Evolutionary conservation across 2,113 vertebrate species (phyloP).

Genomic region (Melanocharis versteri): DNA sequence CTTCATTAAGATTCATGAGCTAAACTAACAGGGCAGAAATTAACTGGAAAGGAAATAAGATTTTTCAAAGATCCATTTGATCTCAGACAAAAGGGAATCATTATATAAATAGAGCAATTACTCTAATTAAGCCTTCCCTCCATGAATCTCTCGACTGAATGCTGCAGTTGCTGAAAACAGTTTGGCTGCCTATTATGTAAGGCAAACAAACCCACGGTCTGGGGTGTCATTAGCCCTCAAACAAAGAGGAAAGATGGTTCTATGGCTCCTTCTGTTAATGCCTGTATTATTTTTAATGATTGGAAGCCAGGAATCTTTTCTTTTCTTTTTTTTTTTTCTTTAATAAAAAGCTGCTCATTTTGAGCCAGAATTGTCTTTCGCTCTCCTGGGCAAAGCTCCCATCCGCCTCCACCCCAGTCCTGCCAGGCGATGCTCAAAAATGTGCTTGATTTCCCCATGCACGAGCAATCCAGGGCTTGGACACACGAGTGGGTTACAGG

Average conservation of each 20-base stretch:
- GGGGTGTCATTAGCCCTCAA: slow-evolving; percentile 37
- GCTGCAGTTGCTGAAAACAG: slow-evolving; percentile 36
- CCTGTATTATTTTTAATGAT: background rate
- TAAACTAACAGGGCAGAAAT: slow-evolving; percentile 55
- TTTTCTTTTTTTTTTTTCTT: background rate
- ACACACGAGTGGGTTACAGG: background rate
- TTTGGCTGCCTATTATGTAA: slow-evolving; percentile 38
- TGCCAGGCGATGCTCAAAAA: background rate
- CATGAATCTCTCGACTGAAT: background rate
- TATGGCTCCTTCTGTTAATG: background rate
- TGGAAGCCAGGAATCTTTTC: background rate
- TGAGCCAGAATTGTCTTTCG: background rate
- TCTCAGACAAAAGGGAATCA: slow-evolving; percentile 42
- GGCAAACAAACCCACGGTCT: slow-evolving; percentile 4
- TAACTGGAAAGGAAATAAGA: slow-evolving; percentile 39
- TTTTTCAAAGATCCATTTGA: slow-evolving; percentile 62
- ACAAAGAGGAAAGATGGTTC: slow-evolving; percentile 41
- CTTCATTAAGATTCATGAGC: slow-evolving; percentile 49
- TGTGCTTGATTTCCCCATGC: accelerated
- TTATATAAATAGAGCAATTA: slow-evolving; percentile 73
- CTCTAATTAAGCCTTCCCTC: slow-evolving; percentile 63
- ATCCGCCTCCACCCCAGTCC: background rate
- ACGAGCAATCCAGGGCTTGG: background rate
- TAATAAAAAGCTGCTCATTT: background rate
- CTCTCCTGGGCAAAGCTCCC: background rate